Conservation (phyloP, 2,113 vertebrate species). For the Indicator maculatus region DNA sequence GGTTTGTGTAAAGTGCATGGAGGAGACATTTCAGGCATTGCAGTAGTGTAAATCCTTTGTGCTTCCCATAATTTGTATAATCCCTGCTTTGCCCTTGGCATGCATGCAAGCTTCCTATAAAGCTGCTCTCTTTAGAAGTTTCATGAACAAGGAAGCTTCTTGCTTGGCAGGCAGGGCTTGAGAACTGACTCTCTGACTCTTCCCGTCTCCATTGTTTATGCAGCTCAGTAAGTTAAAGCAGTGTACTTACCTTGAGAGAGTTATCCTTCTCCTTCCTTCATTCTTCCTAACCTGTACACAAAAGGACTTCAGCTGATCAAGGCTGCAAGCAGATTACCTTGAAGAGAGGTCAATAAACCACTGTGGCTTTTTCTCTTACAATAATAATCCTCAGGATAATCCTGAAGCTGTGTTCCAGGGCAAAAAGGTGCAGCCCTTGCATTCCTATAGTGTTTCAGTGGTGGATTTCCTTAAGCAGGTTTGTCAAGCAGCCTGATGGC, state of each 20-base stretch:
- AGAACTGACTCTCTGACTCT: background rate
- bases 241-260: background rate
- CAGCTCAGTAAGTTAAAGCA: background rate
- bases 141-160: background rate
- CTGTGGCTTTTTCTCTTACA: background rate
- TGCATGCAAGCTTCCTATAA: background rate
- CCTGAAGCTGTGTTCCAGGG: background rate
- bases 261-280: background rate
- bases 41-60: background rate
- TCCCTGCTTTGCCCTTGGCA: background rate
- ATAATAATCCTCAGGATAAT: background rate
- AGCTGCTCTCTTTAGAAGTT: background rate
- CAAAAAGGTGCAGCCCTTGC: background rate
- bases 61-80: conserved; percentile 21
- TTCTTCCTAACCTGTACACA: background rate
- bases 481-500: background rate
- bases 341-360: background rate
- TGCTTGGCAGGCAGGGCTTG: background rate
- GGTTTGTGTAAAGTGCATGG: background rate
- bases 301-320: background rate
- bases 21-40: background rate
- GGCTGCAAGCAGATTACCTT: background rate
- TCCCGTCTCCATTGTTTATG: background rate
- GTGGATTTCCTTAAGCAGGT: background rate
- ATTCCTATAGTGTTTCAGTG: background rate